Conservation (phyloP, 2,888 invertebrate species). For the Chrysodeixis includens region DNA sequence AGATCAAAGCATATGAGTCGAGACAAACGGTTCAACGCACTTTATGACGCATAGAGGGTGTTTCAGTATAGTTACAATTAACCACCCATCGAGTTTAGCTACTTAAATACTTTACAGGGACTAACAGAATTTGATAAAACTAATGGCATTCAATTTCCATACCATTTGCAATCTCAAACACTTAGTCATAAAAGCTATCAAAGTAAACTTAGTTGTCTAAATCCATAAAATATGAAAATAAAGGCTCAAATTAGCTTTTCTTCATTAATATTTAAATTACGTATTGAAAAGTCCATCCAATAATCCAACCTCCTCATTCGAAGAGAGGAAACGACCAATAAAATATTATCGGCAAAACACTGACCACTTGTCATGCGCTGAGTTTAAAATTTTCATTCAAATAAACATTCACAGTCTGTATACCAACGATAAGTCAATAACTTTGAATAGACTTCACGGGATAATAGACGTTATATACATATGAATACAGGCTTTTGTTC, state of each 20-base stretch:
- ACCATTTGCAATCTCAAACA: no score
- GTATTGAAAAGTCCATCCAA: neutral
- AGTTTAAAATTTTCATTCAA: conserved; percentile 1
- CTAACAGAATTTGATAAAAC: no score
- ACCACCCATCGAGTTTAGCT: no score
- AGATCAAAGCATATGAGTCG: no score
- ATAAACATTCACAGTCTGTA: neutral
- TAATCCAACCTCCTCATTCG: neutral
- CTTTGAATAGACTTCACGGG: neutral
- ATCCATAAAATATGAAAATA: neutral
- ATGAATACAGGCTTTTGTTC: neutral
- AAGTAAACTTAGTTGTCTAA: no score
- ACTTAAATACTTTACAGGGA: no score
- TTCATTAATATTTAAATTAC: neutral
- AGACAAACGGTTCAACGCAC: no score
- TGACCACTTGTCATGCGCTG: neutral
- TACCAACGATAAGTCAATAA: neutral
- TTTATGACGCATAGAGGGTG: no score
- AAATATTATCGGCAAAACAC: neutral
- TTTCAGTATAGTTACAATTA: no score
- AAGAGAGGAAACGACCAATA: neutral
- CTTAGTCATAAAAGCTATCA: no score
- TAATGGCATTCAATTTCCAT: no score
- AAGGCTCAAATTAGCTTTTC: neutral
- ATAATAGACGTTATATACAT: neutral